Conservation (phyloP, 2,113 vertebrate genomes). For the Todiramphus saurophagus region DNA sequence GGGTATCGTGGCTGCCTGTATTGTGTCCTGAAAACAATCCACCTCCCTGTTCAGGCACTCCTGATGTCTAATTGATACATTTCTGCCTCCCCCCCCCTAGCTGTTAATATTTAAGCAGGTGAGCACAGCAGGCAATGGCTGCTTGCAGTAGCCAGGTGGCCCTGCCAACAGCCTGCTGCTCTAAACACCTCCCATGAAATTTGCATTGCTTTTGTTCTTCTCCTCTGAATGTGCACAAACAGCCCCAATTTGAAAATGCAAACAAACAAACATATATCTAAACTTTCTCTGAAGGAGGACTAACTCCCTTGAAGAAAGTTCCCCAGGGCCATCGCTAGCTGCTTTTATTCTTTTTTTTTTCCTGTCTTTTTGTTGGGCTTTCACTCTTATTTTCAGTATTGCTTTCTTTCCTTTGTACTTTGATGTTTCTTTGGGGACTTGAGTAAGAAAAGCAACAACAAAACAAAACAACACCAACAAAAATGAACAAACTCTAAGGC, state of each 20-base stretch:
- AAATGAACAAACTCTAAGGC: neutral
- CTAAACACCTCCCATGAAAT: conserved; percentile 37
- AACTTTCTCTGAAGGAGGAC: conserved; percentile 60
- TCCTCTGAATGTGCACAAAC: neutral
- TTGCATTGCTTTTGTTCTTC: conserved; percentile 59
- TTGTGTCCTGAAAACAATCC: neutral
- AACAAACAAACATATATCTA: conserved; percentile 32
- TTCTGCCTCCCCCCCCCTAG: neutral
- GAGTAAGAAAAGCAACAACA: conserved; percentile 21
- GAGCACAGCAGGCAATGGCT: neutral
- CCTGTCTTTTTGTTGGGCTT: neutral
- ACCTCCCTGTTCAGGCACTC: neutral
- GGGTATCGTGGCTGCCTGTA: rapidly evolving
- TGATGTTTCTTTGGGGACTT: conserved; percentile 50
- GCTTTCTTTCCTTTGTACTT: conserved; percentile 53
- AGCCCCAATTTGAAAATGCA: conserved; percentile 39
- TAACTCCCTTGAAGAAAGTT: conserved; percentile 42
- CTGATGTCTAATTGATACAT: conserved; percentile 38
- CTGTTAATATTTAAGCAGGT: conserved; percentile 52
- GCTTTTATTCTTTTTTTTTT: neutral
- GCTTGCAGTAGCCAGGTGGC: conserved; percentile 42
- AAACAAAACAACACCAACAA: conserved; percentile 21
- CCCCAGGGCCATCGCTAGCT: neutral
- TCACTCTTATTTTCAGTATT: conserved; percentile 22
- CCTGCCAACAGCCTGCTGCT: neutral